Evolutionary conservation across 92 coral and sea anemone species (phyloP).

Genomic region (Umimayanthus chanpuru): DNA sequence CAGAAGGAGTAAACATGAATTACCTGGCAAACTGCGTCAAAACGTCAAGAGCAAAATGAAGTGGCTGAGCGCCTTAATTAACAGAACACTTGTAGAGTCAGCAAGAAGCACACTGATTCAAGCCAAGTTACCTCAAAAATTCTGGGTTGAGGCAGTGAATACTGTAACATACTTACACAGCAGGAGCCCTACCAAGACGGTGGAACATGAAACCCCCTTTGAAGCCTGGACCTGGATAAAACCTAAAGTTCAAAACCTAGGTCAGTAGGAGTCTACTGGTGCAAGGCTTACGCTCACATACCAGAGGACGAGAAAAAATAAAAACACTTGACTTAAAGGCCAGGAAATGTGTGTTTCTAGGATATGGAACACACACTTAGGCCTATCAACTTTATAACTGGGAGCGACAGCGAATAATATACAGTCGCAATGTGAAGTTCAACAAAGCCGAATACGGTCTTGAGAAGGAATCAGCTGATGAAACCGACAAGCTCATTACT

Average conservation of each 20-base stretch:
- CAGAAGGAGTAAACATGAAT: conserved; percentile 33
- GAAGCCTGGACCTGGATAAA: conserved; percentile 58
- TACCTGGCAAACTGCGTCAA: conserved; percentile 54
- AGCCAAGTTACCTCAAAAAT: conserved; percentile 60
- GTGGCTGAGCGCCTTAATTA: conserved; percentile 59
- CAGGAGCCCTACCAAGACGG: conserved; percentile 57
- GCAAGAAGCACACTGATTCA: conserved; percentile 55
- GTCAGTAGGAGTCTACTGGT: conserved; percentile 42
- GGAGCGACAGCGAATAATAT: conserved; percentile 44
- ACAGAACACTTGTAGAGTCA: conserved; percentile 65
- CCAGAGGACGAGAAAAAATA: conserved; percentile 61
- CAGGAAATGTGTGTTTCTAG: conserved; percentile 57
- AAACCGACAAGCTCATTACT: conserved; percentile 34
- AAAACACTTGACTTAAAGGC: conserved; percentile 56
- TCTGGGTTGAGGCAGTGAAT: conserved; percentile 68
- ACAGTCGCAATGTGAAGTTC: conserved; percentile 56
- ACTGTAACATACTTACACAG: conserved; percentile 57
- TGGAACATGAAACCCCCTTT: conserved; percentile 23
- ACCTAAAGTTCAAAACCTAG: too few species aligned
- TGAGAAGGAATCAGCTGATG: conserved; percentile 44
- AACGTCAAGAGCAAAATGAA: conserved; percentile 64
- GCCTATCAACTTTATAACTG: conserved; percentile 52
- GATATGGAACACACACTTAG: conserved; percentile 57
- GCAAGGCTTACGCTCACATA: conserved; percentile 65
- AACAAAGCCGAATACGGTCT: conserved; percentile 51